phyloP scores from a whole-genome alignment of 2,113 vertebrate species.

The Herpetotheres cachinnans region DNA sequence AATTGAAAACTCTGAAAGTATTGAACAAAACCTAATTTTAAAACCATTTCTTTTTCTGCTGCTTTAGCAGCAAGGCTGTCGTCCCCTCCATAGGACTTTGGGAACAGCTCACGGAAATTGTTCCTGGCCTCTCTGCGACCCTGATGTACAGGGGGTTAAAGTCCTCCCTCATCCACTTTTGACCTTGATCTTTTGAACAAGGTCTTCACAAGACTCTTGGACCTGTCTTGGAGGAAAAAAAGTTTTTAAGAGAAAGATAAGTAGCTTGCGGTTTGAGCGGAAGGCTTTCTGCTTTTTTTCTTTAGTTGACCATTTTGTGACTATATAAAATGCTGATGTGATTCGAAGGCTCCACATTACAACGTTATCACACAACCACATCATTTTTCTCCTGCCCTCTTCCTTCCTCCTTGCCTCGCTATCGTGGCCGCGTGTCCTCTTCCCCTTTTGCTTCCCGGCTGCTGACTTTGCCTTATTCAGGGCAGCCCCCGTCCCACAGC shows the following conservation, averaged over 20 bases:
- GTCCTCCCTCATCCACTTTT: accelerated
- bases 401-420: background rate
- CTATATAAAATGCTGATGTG: background rate
- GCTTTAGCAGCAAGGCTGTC: background rate
- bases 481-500: background rate
- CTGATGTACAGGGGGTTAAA: background rate
- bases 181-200: background rate
- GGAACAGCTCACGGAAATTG: background rate
- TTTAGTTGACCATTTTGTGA: background rate
- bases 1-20: background rate
- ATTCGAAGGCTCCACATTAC: background rate
- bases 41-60: background rate
- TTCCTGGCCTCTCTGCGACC: background rate
- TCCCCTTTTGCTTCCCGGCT: background rate
- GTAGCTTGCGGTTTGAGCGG: background rate
- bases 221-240: background rate
- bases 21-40: background rate
- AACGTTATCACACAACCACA: background rate
- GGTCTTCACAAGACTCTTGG: background rate
- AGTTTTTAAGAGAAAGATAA: background rate
- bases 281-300: background rate
- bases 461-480: background rate
- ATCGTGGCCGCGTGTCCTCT: accelerated
- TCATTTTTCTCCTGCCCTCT: background rate
- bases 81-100: accelerated